Conservation (phyloP, 53 echinoderm and acorn worm genomes). For the Actinopyga echinites region DNA sequence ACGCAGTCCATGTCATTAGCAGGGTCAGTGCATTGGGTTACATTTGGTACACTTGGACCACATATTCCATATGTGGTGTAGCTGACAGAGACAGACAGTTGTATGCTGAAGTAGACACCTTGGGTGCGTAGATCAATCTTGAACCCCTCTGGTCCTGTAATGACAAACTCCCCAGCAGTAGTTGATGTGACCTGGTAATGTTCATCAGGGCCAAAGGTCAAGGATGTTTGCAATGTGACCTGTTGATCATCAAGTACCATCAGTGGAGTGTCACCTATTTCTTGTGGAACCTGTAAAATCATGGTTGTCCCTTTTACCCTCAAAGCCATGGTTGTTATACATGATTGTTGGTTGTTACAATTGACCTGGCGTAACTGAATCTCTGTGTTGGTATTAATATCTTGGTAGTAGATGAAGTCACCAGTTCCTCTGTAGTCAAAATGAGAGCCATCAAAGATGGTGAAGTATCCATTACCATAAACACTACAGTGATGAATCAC, state of each 20-base stretch:
- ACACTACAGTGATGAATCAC: conserved; percentile 50
- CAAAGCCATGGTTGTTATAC: conserved; percentile 70
- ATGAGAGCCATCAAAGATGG: conserved; percentile 80
- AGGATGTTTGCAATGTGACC: conserved; percentile 38
- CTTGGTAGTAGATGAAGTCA: conserved; percentile 64
- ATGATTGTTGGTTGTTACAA: conserved; percentile 66
- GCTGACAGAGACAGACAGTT: conserved; percentile 52
- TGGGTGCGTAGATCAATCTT: conserved; percentile 54
- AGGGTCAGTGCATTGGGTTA: conserved; percentile 47
- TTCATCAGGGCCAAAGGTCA: conserved; percentile 44
- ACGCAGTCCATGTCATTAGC: conserved; percentile 67
- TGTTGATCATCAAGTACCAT: conserved; percentile 62
- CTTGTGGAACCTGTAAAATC: conserved; percentile 65
- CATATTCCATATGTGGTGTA: conserved; percentile 63
- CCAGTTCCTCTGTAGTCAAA: conserved; percentile 62
- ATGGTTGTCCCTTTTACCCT: conserved; percentile 37
- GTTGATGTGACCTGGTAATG: conserved; percentile 48
- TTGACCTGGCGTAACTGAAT: conserved; percentile 72
- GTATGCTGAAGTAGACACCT: conserved; percentile 73
- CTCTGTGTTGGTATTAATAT: conserved; percentile 18
- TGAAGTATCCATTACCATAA: conserved; percentile 76
- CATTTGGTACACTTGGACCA: conserved; percentile 69
- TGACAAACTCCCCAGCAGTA: conserved; percentile 59
- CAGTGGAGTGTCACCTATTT: conserved; percentile 48
- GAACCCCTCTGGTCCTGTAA: conserved; percentile 64